phyloP scores from a whole-genome alignment of 1,140 invertebrate genomes.

The Pseudomyrmex flavicornis region DNA sequence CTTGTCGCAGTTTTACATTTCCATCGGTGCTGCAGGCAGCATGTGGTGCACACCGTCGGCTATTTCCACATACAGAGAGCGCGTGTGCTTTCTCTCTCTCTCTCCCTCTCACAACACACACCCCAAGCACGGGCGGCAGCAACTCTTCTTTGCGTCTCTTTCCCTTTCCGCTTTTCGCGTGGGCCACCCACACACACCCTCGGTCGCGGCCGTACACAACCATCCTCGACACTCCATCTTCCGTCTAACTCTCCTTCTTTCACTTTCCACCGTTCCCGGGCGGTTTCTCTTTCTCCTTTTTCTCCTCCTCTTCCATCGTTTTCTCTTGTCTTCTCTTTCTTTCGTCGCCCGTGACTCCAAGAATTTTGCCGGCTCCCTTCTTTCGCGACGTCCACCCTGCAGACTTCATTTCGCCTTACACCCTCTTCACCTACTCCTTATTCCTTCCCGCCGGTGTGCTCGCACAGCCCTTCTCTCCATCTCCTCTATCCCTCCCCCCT shows the following conservation, averaged over 20 bases:
- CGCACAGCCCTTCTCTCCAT: neutral
- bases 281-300: neutral
- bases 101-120: too few relatives aligned
- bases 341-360: conserved; percentile 47
- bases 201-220: conserved; percentile 31
- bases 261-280: conserved; percentile 29
- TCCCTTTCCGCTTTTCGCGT: conserved; percentile 27
- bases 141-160: conserved; percentile 28
- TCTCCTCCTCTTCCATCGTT: neutral
- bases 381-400: conserved; percentile 39
- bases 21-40: conserved; percentile 80
- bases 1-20: conserved; percentile 84
- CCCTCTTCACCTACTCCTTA: conserved; percentile 49
- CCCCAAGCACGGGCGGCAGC: conserved; percentile 4
- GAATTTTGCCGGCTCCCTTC: conserved; percentile 42
- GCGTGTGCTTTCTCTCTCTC: too few relatives aligned
- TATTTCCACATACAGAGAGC: conserved; percentile 76
- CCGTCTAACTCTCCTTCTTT: conserved; percentile 36
- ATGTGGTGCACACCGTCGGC: conserved; percentile 79
- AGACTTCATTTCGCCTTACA: conserved; percentile 59
- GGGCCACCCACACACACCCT: conserved; percentile 45
- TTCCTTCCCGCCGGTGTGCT: conserved; percentile 14
- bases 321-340: conserved; percentile 55
- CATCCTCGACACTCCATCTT: conserved; percentile 44
- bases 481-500: neutral